Percentiles rank a stretch among this genome's conserved stretches.
Conservation (phyloP, 2,113 vertebrate species). For the Crocuta crocuta region DNA sequence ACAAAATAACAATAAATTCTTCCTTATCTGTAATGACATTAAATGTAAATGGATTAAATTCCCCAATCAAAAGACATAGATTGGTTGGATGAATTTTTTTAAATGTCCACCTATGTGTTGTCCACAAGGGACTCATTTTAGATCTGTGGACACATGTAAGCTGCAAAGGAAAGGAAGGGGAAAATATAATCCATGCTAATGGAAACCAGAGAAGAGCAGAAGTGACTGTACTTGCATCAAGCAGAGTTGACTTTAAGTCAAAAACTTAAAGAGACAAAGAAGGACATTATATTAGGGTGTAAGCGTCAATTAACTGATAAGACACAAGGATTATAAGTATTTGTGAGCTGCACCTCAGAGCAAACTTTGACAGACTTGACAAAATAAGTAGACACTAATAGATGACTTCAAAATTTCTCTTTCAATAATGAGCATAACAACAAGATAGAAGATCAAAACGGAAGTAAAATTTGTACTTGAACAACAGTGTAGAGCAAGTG, state of each 20-base stretch:
- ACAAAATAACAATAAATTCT: background rate
- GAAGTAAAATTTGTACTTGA: background rate
- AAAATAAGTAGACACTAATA: background rate
- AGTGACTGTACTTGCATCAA: no score
- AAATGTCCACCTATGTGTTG: no score
- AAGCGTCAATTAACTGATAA: background rate
- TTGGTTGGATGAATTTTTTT: background rate
- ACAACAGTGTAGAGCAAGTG: background rate
- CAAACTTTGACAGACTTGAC: background rate
- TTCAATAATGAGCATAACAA: background rate
- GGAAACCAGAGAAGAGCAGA: background rate
- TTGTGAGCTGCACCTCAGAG: no score
- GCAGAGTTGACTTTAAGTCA: background rate
- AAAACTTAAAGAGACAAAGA: background rate
- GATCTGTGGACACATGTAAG: rapidly evolving
- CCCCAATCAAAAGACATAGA: background rate
- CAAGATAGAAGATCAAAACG: background rate
- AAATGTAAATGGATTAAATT: background rate
- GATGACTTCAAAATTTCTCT: background rate
- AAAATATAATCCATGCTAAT: no score
- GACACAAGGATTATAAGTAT: background rate
- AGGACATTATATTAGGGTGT: no score
- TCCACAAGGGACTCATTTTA: background rate
- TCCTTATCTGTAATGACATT: background rate
- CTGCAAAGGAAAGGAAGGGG: background rate